Evolutionary conservation across 2,797 vertebrate species (phyloP).

Genomic region (Sebastolobus alascanus): DNA sequence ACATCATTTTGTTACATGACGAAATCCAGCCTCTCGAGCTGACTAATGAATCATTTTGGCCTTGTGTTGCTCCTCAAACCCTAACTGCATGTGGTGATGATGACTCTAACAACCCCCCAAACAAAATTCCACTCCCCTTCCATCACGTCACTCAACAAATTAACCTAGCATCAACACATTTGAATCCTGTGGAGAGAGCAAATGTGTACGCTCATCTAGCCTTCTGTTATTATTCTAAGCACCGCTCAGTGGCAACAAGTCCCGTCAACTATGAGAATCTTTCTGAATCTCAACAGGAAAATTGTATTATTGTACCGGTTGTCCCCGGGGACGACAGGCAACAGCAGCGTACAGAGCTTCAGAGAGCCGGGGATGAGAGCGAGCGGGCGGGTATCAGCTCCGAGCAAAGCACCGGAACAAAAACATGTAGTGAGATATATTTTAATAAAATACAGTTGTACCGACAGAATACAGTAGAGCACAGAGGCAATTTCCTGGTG

Average conservation of each 20-base stretch:
- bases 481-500: too few species aligned
- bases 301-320: too few species aligned
- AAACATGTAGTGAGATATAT: too few species aligned
- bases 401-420: too few species aligned
- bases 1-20: conserved; percentile 44
- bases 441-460: too few species aligned
- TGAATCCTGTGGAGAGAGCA: not conserved
- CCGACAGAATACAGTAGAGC: too few species aligned
- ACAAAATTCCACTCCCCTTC: conserved; percentile 23
- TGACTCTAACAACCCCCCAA: conserved; percentile 11
- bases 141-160: conserved; percentile 4
- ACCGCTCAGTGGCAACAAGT: not conserved
- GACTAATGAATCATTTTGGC: conserved; percentile 29
- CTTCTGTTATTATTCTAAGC: not conserved
- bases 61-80: conserved; percentile 9
- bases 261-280: not conserved
- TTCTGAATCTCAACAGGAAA: not conserved
- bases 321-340: too few species aligned
- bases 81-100: conserved; percentile 23
- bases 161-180: not conserved
- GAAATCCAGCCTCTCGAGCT: conserved; percentile 22
- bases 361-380: too few species aligned
- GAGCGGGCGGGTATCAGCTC: too few species aligned
- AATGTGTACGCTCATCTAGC: not conserved
- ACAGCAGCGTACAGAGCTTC: too few species aligned